A percentile compares a stretch with the other conserved stretches of the same genome.
Conservation (phyloP, 2,797 vertebrate species). For the Hipposideros larvatus region DNA sequence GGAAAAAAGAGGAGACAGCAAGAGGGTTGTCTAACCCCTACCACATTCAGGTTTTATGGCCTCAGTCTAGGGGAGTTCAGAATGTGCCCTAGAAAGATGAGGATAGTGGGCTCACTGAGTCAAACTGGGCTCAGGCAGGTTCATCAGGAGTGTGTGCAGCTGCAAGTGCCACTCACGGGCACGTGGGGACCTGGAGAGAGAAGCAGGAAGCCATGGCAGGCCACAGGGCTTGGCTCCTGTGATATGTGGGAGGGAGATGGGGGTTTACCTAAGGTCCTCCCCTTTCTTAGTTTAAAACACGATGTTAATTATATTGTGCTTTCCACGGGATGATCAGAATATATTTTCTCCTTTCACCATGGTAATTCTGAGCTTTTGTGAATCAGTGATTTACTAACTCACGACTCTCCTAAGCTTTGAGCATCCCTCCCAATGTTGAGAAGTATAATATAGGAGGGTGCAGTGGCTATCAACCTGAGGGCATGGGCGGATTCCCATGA, state of each 20-base stretch:
- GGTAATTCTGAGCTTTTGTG: background rate
- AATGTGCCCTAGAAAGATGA: background rate
- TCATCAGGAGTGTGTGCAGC: too few species aligned
- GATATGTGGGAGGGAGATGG: too few species aligned
- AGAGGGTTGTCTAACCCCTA: background rate
- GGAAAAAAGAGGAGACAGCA: too few species aligned
- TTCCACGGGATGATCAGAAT: background rate
- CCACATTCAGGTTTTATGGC: background rate
- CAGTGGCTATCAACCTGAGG: background rate
- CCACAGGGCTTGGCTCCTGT: too few species aligned
- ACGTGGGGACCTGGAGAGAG: too few species aligned
- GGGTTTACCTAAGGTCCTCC: background rate
- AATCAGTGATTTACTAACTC: background rate
- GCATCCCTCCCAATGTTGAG: background rate
- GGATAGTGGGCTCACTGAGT: background rate
- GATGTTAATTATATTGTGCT: background rate
- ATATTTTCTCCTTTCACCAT: background rate
- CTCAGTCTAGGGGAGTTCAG: background rate
- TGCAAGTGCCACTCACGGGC: too few species aligned
- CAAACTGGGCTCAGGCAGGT: background rate
- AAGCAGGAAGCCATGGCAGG: too few species aligned
- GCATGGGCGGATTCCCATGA: background rate
- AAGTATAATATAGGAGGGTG: background rate
- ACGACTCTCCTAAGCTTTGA: background rate
- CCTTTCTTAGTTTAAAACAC: background rate